Conservation (phyloP, 2,888 invertebrate genomes). For the Sarcophaga rosellei region DNA sequence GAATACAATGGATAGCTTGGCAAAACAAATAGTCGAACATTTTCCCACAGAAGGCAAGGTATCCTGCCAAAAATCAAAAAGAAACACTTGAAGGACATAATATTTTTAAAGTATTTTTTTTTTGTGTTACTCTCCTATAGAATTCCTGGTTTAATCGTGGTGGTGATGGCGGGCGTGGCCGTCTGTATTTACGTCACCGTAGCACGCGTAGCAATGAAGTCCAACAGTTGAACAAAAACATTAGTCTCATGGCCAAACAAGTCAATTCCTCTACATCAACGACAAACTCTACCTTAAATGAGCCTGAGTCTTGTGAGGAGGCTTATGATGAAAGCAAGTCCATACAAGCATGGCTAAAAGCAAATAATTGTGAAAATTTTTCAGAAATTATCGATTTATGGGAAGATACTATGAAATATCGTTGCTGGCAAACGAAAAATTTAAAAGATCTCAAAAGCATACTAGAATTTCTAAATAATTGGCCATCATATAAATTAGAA, state of each 20-base stretch:
- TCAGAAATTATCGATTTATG: conserved; percentile 54
- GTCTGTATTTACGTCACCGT: conserved; percentile 42
- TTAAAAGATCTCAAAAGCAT: conserved; percentile 17
- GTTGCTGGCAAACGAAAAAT: conserved; percentile 30
- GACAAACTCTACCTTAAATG: not conserved
- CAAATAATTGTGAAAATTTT: conserved; percentile 57
- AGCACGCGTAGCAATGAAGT: conserved; percentile 38
- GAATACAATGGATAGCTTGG: not conserved
- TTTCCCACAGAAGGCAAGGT: conserved; percentile 18
- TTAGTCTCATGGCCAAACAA: conserved; percentile 4
- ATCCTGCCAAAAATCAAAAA: not conserved
- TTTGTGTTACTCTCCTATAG: conserved; percentile 3
- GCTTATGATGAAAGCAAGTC: conserved; percentile 33
- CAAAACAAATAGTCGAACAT: conserved; percentile 1
- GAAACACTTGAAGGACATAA: not conserved
- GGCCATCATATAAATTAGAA: conserved; percentile 53
- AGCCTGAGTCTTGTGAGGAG: conserved; percentile 19
- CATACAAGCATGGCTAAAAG: conserved; percentile 53
- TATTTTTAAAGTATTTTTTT: not conserved
- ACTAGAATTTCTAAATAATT: conserved; percentile 37
- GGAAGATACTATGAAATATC: conserved; percentile 29
- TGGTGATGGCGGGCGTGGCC: conserved; percentile 42
- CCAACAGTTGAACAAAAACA: conserved; percentile 7
- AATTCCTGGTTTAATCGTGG: conserved; percentile 52
- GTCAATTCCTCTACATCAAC: not conserved